These are phyloP conservation scores for Cynaeus angustus DNA, from an alignment of 2,888 invertebrate genomes.

Conservation along the genomic window DNA sequence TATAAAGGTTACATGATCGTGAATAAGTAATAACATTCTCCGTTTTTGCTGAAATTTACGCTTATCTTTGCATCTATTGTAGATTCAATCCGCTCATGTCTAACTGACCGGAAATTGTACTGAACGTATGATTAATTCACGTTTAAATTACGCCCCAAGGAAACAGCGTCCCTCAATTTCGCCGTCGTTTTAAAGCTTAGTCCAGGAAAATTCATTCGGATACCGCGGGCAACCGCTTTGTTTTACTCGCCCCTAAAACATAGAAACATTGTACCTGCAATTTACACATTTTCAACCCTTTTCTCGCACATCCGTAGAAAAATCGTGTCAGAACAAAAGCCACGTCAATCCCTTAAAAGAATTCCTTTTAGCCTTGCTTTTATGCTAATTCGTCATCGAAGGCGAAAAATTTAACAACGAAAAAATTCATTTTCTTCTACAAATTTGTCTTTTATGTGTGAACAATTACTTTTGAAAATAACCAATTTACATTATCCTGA, in stretches of 20 bases:
- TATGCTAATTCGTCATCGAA: conserved; percentile 20
- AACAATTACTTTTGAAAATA: conserved; percentile 31
- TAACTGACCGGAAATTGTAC: conserved; percentile 11
- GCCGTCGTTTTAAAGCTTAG: neutral
- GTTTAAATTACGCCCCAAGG: conserved; percentile 20
- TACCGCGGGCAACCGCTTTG: neutral
- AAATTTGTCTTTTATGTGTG: neutral
- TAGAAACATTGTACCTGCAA: neutral
- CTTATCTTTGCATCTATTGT: conserved; percentile 6
- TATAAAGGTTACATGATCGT: too few relatives aligned
- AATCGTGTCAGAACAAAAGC: conserved; percentile 1
- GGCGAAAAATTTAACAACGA: neutral
- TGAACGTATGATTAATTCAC: conserved; percentile 26
- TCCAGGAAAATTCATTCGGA: conserved; percentile 1
- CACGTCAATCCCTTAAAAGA: conserved; percentile 11
- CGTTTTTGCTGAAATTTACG: neutral
- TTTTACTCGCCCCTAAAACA: neutral
- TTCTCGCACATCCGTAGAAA: neutral
- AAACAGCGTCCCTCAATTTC: neutral
- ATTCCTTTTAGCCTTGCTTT: neutral
- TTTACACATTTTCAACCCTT: conserved; percentile 1
- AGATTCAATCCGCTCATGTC: neutral
- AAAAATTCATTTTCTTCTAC: conserved; percentile 16
- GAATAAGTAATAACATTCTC: too few relatives aligned
- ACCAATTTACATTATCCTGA: conserved; percentile 40